A percentile compares a stretch with the other conserved stretches of the same genome.
Conservation (phyloP, 2,797 vertebrate species). For the Sylvilagus floridanus region DNA sequence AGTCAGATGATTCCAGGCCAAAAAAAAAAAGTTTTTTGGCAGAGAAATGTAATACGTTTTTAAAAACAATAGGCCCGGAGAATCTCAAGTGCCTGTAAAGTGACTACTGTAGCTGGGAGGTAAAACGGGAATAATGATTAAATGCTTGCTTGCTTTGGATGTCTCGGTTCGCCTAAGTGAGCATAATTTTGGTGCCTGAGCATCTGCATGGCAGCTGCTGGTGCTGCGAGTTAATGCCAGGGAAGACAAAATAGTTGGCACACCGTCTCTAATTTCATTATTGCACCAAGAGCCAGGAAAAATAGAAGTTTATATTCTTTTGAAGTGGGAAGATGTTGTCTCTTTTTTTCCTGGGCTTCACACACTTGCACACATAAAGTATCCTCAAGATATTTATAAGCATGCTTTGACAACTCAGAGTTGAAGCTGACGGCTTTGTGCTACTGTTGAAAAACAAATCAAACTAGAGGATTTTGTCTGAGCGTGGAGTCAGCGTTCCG, state of each 20-base stretch:
- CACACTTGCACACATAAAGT: not conserved
- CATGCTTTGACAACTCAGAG: not conserved
- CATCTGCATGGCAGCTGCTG: slow-evolving; percentile 83
- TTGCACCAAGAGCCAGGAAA: slow-evolving; percentile 79
- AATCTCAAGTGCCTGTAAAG: slow-evolving; percentile 59
- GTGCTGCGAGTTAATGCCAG: slow-evolving; percentile 66
- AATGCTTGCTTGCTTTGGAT: slow-evolving; percentile 64
- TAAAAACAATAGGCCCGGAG: slow-evolving; percentile 60
- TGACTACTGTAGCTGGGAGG: slow-evolving; percentile 53
- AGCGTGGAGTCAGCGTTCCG: not conserved
- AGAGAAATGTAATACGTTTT: slow-evolving; percentile 68
- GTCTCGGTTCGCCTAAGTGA: slow-evolving; percentile 49
- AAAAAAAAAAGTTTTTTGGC: not conserved
- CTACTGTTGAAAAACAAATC: slow-evolving; percentile 24
- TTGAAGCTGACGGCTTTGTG: not conserved
- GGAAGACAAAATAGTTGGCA: slow-evolving; percentile 83
- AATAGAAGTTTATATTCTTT: slow-evolving; percentile 78
- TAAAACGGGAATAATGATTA: slow-evolving; percentile 13
- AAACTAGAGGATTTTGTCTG: not conserved
- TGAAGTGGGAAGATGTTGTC: slow-evolving; percentile 74
- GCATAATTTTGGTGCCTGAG: slow-evolving; percentile 70
- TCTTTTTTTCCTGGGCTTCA: slow-evolving; percentile 63
- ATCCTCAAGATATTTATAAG: slow-evolving; percentile 36
- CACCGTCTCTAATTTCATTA: slow-evolving; percentile 75
- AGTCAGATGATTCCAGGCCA: slow-evolving; percentile 59